Evolutionary conservation across 1,140 invertebrate genomes (phyloP).

Genomic region (Lysiphlebus fabarum): DNA sequence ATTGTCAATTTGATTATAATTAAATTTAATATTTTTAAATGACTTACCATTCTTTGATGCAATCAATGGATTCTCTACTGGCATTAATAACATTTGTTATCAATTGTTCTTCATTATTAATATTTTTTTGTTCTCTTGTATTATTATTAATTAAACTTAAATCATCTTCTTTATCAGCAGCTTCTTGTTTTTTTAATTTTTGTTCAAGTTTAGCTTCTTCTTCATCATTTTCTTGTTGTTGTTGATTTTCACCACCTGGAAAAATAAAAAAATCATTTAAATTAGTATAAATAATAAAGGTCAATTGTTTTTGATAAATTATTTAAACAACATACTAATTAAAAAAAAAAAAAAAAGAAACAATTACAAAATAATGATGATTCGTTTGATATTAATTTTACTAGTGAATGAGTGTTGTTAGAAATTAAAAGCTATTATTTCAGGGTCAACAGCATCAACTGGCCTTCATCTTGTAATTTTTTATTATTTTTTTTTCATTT

Average conservation of each 20-base stretch:
- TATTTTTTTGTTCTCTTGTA: conserved; percentile 1
- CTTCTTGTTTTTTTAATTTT: conserved; percentile 18
- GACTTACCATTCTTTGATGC: conserved; percentile 29
- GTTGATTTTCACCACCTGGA: conserved; percentile 21
- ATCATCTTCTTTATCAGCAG: conserved; percentile 18
- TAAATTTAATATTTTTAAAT: conserved; percentile 4
- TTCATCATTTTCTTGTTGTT: conserved; percentile 9
- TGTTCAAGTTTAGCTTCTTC: conserved; percentile 13
- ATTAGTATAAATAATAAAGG: background rate
- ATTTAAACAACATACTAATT: no score
- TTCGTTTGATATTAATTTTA: no score
- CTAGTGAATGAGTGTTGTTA: no score
- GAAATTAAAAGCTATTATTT: no score
- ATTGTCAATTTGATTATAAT: background rate
- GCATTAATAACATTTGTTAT: conserved; percentile 4
- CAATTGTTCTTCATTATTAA: conserved; percentile 2
- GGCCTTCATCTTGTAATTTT: no score
- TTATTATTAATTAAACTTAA: conserved; percentile 14
- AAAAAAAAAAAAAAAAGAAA: no score
- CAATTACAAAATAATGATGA: no score
- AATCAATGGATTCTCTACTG: conserved; percentile 17
- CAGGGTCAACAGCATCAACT: no score
- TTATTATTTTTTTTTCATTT: no score
- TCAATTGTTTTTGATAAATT: no score
- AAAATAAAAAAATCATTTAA: conserved; percentile 6